Percentiles rank a stretch among this genome's conserved stretches.
Evolutionary conservation across 2,888 invertebrate genomes (phyloP).

Genomic region (Norana najaformis): DNA sequence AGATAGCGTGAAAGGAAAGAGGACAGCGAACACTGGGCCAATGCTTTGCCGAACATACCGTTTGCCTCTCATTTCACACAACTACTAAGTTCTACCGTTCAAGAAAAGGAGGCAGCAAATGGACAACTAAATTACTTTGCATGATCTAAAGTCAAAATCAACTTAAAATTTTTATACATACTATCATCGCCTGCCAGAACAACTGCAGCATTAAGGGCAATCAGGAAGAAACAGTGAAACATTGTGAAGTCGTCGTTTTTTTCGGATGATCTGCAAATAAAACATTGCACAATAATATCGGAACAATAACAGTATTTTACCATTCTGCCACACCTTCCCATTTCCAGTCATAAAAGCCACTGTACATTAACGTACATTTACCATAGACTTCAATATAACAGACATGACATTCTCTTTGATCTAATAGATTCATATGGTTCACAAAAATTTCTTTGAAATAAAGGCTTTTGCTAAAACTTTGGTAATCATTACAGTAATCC

Average conservation of each 20-base stretch:
- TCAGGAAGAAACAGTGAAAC: not conserved
- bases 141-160: not conserved
- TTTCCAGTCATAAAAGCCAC: not conserved
- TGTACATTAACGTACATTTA: not conserved
- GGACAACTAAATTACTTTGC: not conserved
- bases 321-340: not conserved
- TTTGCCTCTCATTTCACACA: not conserved
- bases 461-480: not conserved
- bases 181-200: slow-evolving; percentile 3
- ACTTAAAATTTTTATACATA: not conserved
- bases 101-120: not conserved
- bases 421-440: not conserved
- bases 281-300: not conserved
- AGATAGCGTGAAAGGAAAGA: no score
- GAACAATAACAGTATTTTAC: not conserved
- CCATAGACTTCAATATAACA: not conserved
- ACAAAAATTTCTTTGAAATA: not conserved
- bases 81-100: not conserved
- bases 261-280: not conserved
- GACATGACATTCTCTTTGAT: not conserved
- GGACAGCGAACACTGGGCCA: not conserved
- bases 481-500: not conserved
- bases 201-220: not conserved
- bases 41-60: not conserved
- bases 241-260: not conserved